Percentiles rank a stretch among this genome's conserved stretches.
These are phyloP conservation scores for Atta texana DNA, from an alignment of 1,140 invertebrate genomes.

Conservation along the genomic window DNA sequence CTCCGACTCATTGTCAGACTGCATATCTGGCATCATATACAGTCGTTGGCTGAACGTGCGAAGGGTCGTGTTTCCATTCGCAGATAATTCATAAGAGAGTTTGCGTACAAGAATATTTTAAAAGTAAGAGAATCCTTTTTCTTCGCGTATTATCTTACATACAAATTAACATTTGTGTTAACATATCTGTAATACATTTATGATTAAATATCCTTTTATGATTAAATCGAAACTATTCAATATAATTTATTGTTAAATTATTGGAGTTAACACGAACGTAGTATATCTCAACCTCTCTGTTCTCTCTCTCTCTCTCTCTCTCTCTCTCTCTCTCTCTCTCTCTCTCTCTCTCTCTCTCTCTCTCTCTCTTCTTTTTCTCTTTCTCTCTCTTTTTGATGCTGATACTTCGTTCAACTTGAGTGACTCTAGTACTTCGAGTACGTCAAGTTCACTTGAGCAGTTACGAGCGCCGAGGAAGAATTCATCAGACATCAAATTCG, in stretches of 20 bases:
- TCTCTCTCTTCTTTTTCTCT: not conserved
- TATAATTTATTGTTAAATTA: constrained; percentile 5
- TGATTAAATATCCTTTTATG: not conserved
- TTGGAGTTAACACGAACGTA: constrained; percentile 27
- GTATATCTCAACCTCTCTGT: constrained; percentile 16
- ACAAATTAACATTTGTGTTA: not conserved
- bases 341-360: not conserved
- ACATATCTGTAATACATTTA: not conserved
- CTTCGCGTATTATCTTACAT: not conserved
- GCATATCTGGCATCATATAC: constrained; percentile 20
- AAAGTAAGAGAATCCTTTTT: not conserved
- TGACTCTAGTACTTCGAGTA: constrained; percentile 33
- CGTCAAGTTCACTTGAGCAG: constrained; percentile 18
- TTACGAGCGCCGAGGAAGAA: not conserved
- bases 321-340: not conserved
- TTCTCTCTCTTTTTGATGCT: constrained; percentile 13
- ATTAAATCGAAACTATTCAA: constrained; percentile 1
- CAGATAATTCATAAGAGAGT: constrained; percentile 46
- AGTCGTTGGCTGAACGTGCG: constrained; percentile 7
- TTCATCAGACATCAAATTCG: constrained; percentile 43
- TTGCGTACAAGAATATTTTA: not conserved
- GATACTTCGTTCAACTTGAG: constrained; percentile 49
- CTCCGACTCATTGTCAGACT: constrained; percentile 31
- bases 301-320: not conserved
- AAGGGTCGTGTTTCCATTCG: not conserved